phyloP scores from a whole-genome alignment of 2,113 vertebrate genomes.

The Climacteris rufus region DNA sequence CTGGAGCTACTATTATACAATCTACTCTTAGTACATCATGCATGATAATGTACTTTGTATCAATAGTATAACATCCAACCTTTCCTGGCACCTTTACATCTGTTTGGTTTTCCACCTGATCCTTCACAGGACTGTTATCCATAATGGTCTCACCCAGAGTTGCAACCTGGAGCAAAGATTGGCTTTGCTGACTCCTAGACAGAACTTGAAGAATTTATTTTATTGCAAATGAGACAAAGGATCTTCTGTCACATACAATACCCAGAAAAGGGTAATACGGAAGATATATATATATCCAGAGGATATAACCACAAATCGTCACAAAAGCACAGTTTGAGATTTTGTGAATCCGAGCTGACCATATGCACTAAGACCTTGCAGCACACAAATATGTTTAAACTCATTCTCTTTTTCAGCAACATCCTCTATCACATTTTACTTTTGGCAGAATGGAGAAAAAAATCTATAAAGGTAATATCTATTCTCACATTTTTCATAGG shows the following conservation, averaged over 20 bases:
- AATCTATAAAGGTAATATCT: accelerated
- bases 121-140: not conserved
- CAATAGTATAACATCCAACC: not conserved
- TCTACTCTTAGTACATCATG: not conserved
- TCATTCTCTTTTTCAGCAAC: not conserved
- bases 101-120: not conserved
- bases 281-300: too few species aligned
- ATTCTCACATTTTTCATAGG: not conserved
- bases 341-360: not conserved
- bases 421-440: not conserved
- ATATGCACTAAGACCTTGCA: not conserved
- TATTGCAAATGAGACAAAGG: not conserved
- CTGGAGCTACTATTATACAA: not conserved
- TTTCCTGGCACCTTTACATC: not conserved
- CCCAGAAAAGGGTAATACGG: not conserved
- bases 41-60: not conserved
- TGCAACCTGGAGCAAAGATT: not conserved
- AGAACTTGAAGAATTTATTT: accelerated
- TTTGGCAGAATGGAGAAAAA: not conserved
- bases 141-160: not conserved
- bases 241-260: not conserved
- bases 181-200: not conserved
- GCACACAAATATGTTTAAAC: not conserved
- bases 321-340: not conserved
- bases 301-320: not conserved